Conservation (phyloP, 2,797 vertebrate genomes). For the Hoplostethus atlanticus region DNA sequence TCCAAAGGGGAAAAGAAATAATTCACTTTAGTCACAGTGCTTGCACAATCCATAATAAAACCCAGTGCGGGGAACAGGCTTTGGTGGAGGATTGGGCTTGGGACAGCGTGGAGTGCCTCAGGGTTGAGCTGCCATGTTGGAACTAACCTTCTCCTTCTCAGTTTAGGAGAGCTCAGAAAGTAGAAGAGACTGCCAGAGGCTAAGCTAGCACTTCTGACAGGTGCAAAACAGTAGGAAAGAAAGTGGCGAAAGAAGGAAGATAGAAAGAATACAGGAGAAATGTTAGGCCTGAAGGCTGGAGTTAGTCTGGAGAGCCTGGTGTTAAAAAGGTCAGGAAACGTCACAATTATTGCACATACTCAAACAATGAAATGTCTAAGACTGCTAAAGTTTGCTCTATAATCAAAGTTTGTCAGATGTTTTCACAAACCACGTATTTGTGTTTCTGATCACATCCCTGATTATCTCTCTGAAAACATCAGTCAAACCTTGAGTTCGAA, state of each 20-base stretch:
- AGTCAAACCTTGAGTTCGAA: not conserved
- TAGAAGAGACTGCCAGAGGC: constrained; percentile 83
- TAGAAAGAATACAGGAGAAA: constrained; percentile 52
- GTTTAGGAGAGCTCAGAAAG: constrained; percentile 86
- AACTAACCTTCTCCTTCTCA: constrained; percentile 86
- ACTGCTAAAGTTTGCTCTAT: not conserved
- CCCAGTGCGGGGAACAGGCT: constrained; percentile 21
- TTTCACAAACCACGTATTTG: not conserved
- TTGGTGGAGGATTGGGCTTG: constrained; percentile 42
- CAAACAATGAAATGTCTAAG: too few species aligned
- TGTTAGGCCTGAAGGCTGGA: constrained; percentile 52
- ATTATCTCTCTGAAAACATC: not conserved
- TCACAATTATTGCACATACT: constrained; percentile 1
- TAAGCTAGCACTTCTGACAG: constrained; percentile 86
- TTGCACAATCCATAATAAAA: constrained; percentile 47
- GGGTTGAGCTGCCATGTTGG: constrained; percentile 34
- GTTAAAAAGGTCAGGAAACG: not conserved
- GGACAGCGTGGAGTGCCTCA: constrained; percentile 46
- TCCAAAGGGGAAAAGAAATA: constrained; percentile 3
- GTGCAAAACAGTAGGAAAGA: constrained; percentile 56
- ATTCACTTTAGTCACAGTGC: not conserved
- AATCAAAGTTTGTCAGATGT: not conserved
- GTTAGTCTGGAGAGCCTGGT: constrained; percentile 17
- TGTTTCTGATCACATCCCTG: not conserved
- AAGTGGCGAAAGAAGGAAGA: constrained; percentile 39